These are phyloP conservation scores for Carassius carassius DNA, from an alignment of 2,113 vertebrate genomes.

Conservation along the genomic window DNA sequence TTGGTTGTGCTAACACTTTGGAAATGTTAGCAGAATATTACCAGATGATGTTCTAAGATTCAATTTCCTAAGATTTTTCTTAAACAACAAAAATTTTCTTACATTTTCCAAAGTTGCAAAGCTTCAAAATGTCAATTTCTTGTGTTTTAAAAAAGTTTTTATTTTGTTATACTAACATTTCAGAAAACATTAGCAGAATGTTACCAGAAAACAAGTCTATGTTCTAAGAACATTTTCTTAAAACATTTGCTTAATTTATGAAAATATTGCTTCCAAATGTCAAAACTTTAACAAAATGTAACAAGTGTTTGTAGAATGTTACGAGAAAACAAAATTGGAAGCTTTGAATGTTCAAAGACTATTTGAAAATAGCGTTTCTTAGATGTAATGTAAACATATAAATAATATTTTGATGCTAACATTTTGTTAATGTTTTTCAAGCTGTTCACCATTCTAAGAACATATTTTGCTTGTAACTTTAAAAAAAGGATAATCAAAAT, in stretches of 20 bases:
- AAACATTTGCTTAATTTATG: neutral
- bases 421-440: neutral
- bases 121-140: neutral
- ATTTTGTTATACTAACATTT: neutral
- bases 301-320: neutral
- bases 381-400: neutral
- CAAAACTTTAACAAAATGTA: neutral
- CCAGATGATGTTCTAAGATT: neutral
- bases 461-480: neutral
- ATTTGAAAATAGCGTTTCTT: neutral
- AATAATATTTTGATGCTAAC: neutral
- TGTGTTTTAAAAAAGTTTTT: neutral
- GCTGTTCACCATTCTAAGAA: neutral
- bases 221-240: neutral
- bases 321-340: neutral
- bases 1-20: neutral
- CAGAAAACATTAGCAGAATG: neutral
- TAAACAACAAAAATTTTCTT: neutral
- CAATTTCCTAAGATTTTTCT: neutral
- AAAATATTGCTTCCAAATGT: neutral
- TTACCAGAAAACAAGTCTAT: neutral
- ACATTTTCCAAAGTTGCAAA: neutral
- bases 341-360: neutral
- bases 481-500: neutral
- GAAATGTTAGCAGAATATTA: neutral